A percentile compares a stretch with the other conserved stretches of the same genome.
phyloP scores from a whole-genome alignment of 2,113 vertebrate genomes.

The Dasyurus viverrinus region DNA sequence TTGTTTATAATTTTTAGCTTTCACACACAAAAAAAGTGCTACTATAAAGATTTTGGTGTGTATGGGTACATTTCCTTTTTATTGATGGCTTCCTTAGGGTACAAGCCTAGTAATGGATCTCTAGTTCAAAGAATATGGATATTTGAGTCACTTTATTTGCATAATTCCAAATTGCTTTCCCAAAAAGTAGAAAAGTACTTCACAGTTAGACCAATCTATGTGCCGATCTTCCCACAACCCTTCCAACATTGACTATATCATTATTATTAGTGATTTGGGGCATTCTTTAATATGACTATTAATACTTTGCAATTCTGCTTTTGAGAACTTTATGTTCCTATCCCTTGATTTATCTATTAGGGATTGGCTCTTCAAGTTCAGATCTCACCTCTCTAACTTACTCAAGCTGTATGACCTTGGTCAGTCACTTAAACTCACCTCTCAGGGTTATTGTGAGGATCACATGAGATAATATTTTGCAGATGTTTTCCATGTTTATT shows the following conservation, averaged over 20 bases:
- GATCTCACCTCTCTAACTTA: background rate
- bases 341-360: background rate
- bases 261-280: background rate
- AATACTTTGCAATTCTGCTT: background rate
- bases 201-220: background rate
- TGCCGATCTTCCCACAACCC: background rate
- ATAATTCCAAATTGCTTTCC: background rate
- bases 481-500: background rate
- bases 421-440: background rate
- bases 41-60: background rate
- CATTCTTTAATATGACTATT: background rate
- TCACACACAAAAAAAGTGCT: background rate
- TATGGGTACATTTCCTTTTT: background rate
- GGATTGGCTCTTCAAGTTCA: background rate
- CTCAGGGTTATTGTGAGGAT: too few species aligned
- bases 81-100: too few species aligned
- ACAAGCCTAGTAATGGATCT: background rate
- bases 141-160: background rate
- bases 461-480: background rate
- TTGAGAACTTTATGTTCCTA: background rate
- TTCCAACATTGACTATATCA: too few species aligned
- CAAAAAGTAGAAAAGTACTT: background rate
- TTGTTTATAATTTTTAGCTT: background rate
- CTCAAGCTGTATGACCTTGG: background rate
- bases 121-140: background rate